A percentile compares a stretch with the other conserved stretches of the same genome.
These are phyloP conservation scores for Eulemur rubriventer DNA, from an alignment of 2,797 vertebrate genomes.

Conservation along the genomic window DNA sequence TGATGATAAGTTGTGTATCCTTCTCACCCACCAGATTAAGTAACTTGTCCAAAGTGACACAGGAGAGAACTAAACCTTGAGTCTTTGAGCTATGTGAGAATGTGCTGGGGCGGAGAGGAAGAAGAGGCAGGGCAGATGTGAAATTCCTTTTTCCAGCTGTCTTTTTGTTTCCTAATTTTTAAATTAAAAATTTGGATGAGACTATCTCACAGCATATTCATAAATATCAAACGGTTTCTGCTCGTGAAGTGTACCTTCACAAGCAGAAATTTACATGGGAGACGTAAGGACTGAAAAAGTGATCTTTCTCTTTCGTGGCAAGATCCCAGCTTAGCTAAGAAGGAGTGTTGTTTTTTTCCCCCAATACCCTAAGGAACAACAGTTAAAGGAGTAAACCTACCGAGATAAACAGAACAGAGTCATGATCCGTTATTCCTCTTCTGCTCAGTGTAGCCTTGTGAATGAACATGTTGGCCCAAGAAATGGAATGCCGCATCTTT, in stretches of 20 bases:
- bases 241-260: background rate
- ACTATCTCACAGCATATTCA: background rate
- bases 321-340: background rate
- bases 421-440: background rate
- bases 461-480: background rate
- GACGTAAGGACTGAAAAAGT: background rate
- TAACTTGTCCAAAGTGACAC: background rate
- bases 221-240: background rate
- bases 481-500: slow-evolving; percentile 8
- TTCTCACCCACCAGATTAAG: background rate
- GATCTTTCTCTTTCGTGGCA: slow-evolving; percentile 21
- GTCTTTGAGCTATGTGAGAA: background rate
- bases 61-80: background rate
- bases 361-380: background rate
- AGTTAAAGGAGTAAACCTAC: background rate
- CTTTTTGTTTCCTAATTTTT: background rate
- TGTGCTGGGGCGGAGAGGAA: background rate
- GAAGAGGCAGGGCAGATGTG: background rate
- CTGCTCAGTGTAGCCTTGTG: background rate
- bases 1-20: background rate
- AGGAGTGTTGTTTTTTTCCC: background rate
- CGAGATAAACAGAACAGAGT: background rate
- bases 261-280: background rate
- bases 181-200: background rate
- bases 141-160: background rate